Base-by-base conservation (phyloP, 2,888 invertebrate genomes). In the Didymodactylos carnosus region DNA sequence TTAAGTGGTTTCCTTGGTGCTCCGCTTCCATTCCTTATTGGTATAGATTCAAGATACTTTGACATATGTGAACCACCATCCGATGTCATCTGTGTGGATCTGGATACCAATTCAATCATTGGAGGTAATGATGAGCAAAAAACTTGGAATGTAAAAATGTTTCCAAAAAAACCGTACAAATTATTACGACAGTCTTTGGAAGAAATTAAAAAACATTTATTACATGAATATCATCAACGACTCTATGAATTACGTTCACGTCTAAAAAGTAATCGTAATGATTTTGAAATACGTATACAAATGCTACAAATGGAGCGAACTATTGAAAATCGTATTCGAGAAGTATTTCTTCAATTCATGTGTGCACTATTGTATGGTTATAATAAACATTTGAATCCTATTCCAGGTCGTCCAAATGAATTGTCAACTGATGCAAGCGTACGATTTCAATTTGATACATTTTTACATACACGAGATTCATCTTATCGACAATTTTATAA, bases 11-110 rank as follows among this genome's bases (percentile, higher is more conserved):
- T 98, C 6, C 86, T 98, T 72, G 93, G 94, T 83, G 97, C 98
- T 23, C 98, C 98, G 0, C 86, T 94, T 79, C 97, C 98, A 3
- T 98, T 95, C 84, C 87, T 98, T 78, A 94, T 97, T 79, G 95
- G 84, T 53, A 92, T 95, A 4, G 95, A 95, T 83, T 94, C 94
- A 1, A 87, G 94, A 77, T 95, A 94, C 85, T 98, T 98, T 83
- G 97, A 98, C 84, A 85, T 95, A 43, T 94, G 92, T 81, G 84
- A 85, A 76, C 95, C 94, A 39, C 98, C 98, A 39, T 86, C 89
- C 23, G 97, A 98, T 84, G 95, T 98, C 13, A 94, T 92, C 71
- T 98, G 95, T 84, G 91, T 99, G 71, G 97, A 98, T 86, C 87
- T 98, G 80, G 98, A 99, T 81, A 98, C 98, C 0, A 93, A 93